phyloP scores from a whole-genome alignment of 2,113 vertebrate genomes.

The Brachyhypopomus occidentalis region DNA sequence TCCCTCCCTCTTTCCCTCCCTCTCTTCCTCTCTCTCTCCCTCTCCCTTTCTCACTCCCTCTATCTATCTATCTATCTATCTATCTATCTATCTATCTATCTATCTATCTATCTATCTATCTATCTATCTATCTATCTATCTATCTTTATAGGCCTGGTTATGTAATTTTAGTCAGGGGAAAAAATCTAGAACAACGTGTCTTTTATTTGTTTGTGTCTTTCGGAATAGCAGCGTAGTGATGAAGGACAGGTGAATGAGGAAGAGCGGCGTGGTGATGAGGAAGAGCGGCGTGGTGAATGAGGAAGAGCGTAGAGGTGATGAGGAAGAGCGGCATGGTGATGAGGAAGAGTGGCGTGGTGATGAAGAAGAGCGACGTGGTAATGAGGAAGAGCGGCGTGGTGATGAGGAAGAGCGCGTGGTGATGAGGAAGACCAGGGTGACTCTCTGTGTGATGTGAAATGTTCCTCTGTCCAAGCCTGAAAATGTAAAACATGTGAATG shows the following conservation, averaged over 20 bases:
- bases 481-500: constrained; percentile 77
- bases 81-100: too few relatives aligned
- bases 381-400: constrained; percentile 60
- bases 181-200: constrained; percentile 51
- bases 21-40: too few relatives aligned
- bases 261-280: background rate
- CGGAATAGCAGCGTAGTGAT: constrained; percentile 21
- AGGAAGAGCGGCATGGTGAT: too few relatives aligned
- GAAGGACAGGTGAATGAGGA: too few relatives aligned
- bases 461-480: constrained; percentile 69
- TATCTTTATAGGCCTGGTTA: constrained; percentile 11
- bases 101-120: too few relatives aligned
- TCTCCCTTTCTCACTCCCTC: too few relatives aligned
- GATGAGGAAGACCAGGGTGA: constrained; percentile 73
- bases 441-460: constrained; percentile 73
- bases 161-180: constrained; percentile 50
- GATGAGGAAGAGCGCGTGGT: constrained; percentile 69
- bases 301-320: too few relatives aligned
- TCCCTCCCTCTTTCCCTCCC: too few relatives aligned
- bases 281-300: too few relatives aligned
- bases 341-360: too few relatives aligned
- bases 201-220: constrained; percentile 46
- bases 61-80: too few relatives aligned
- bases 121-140: too few relatives aligned
- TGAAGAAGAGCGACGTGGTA: constrained; percentile 15